Evolutionary conservation across 2,113 vertebrate species (phyloP).

Genomic region (Hucho hucho): DNA sequence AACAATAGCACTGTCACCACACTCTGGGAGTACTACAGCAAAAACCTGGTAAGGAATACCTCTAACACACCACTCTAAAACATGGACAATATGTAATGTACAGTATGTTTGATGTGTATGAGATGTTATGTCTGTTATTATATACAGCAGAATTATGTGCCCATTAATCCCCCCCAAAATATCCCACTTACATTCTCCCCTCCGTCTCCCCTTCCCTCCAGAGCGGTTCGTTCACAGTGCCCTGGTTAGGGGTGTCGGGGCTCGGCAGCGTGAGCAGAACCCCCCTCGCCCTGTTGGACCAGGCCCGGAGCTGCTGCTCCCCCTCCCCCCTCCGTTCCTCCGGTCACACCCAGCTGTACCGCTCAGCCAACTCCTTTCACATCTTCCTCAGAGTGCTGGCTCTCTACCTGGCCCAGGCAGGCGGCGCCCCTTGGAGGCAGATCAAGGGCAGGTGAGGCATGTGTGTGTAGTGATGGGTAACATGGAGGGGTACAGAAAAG

Average conservation of each 20-base stretch:
- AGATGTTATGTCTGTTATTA: too few relatives aligned
- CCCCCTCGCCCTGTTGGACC: conserved; percentile 83
- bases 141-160: too few relatives aligned
- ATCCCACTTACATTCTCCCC: too few relatives aligned
- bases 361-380: conserved; percentile 87
- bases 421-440: conserved; percentile 89
- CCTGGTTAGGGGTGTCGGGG: conserved; percentile 89
- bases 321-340: conserved; percentile 57
- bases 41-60: conserved; percentile 82
- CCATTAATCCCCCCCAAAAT: too few relatives aligned
- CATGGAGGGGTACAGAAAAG: conserved; percentile 30
- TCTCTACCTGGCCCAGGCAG: conserved; percentile 80
- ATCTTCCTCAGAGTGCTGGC: conserved; percentile 92
- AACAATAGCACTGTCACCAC: conserved; percentile 79
- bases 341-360: conserved; percentile 78
- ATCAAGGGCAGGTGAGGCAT: conserved; percentile 90
- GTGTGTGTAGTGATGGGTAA: conserved; percentile 19
- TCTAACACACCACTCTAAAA: neutral
- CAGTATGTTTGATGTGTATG: too few relatives aligned
- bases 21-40: conserved; percentile 95
- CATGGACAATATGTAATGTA: too few relatives aligned
- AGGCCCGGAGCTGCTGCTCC: conserved; percentile 82
- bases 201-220: conserved; percentile 52
- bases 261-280: conserved; percentile 81
- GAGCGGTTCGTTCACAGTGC: conserved; percentile 85